Evolutionary conservation across 2,888 invertebrate species (phyloP).

Genomic region (Hyles lineata): DNA sequence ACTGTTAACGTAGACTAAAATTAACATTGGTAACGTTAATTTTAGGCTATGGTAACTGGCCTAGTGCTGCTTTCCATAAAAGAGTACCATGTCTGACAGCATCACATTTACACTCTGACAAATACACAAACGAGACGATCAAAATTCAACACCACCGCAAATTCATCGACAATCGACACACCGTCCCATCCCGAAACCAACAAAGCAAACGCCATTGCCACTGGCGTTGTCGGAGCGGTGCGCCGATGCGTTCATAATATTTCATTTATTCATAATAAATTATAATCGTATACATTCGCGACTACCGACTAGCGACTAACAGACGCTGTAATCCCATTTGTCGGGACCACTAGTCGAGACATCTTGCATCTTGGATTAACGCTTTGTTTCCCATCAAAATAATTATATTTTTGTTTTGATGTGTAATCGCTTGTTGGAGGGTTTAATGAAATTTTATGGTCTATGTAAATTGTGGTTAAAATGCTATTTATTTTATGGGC

Average conservation of each 20-base stretch:
- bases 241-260: slow-evolving; percentile 85
- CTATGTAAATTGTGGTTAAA: neutral
- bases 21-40: too few relatives aligned
- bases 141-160: neutral
- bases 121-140: neutral
- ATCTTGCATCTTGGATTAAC: slow-evolving; percentile 40
- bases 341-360: slow-evolving; percentile 21
- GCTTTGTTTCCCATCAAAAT: slow-evolving; percentile 44
- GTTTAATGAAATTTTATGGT: neutral
- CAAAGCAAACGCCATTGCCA: slow-evolving; percentile 84
- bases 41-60: too few relatives aligned
- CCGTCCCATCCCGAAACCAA: slow-evolving; percentile 61
- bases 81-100: too few relatives aligned
- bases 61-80: too few relatives aligned
- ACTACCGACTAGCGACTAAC: slow-evolving; percentile 24
- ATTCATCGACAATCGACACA: slow-evolving; percentile 39
- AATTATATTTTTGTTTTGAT: slow-evolving; percentile 39
- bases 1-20: too few relatives aligned
- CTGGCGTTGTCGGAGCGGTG: slow-evolving; percentile 81
- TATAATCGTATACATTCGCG: slow-evolving; percentile 68
- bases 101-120: too few relatives aligned
- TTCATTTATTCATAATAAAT: slow-evolving; percentile 85
- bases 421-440: slow-evolving; percentile 28
- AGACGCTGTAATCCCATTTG: slow-evolving; percentile 26
- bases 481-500: too few relatives aligned